Percentiles rank a stretch among this genome's conserved stretches.
Conservation (phyloP, 2,797 vertebrate species). For the Pogonophryne albipinna region DNA sequence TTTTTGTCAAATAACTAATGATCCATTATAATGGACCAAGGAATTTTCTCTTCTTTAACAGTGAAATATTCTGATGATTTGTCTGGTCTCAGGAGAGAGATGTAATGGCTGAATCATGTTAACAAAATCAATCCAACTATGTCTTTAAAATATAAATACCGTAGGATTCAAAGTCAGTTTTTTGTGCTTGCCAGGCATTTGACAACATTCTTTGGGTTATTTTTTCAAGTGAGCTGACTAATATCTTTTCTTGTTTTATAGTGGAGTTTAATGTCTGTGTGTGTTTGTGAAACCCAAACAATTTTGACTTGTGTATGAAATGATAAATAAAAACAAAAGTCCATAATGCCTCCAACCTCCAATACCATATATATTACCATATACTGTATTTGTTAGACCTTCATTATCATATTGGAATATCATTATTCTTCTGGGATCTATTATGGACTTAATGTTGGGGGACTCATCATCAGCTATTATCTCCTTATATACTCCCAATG, state of each 20-base stretch:
- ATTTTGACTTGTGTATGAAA: slow-evolving; percentile 60
- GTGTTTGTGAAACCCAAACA: slow-evolving; percentile 22
- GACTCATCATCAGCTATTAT: slow-evolving; percentile 44
- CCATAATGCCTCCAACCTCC: slow-evolving; percentile 1
- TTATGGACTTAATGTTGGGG: background rate
- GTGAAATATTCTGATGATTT: slow-evolving; percentile 22
- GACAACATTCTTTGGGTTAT: slow-evolving; percentile 6
- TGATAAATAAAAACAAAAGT: slow-evolving; percentile 62
- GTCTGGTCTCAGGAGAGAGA: slow-evolving; percentile 30
- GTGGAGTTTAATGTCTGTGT: slow-evolving; percentile 18
- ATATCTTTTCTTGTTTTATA: slow-evolving; percentile 12
- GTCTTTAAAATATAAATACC: slow-evolving; percentile 23
- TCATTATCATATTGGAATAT: background rate
- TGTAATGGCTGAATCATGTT: background rate
- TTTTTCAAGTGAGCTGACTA: slow-evolving; percentile 9
- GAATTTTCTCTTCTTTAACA: slow-evolving; percentile 25
- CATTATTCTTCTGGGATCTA: background rate
- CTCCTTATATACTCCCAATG: slow-evolving; percentile 28
- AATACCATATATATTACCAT: background rate
- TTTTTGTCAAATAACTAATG: slow-evolving; percentile 35
- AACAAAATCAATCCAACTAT: slow-evolving; percentile 6
- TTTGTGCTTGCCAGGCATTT: slow-evolving; percentile 30
- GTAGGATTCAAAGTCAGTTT: slow-evolving; percentile 1
- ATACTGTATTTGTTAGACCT: slow-evolving; percentile 2
- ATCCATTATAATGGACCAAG: slow-evolving; percentile 59